phyloP scores from a whole-genome alignment of 2,888 invertebrate species.

The Argynnis bischoffii region DNA sequence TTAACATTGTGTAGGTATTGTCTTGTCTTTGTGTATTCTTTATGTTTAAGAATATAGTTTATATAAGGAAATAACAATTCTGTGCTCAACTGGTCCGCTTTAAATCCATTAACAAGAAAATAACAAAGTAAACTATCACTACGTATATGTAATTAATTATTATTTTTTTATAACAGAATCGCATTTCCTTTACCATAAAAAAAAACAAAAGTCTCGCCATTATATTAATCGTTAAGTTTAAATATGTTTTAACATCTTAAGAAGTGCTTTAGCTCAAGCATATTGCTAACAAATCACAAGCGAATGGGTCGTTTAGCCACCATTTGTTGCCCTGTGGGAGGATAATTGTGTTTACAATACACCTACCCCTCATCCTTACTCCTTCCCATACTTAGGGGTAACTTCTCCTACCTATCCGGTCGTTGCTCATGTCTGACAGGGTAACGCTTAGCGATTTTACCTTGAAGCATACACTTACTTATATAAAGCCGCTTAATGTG shows the following conservation, averaged over 20 bases:
- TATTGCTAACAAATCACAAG: slow-evolving; percentile 81
- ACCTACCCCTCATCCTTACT: slow-evolving; percentile 45
- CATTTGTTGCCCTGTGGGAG: slow-evolving; percentile 71
- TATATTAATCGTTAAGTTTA: slow-evolving; percentile 6
- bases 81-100: too few relatives aligned
- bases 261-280: slow-evolving; percentile 75
- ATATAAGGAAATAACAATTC: too few relatives aligned
- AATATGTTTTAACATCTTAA: slow-evolving; percentile 46
- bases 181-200: neutral
- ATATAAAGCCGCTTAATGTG: slow-evolving; percentile 31
- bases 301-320: slow-evolving; percentile 80
- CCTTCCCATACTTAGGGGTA: slow-evolving; percentile 32
- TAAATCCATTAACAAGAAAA: too few relatives aligned
- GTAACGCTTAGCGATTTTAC: slow-evolving; percentile 72
- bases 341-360: slow-evolving; percentile 78
- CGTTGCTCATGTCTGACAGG: slow-evolving; percentile 74
- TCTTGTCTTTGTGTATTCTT: too few relatives aligned
- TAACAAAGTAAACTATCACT: too few relatives aligned
- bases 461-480: slow-evolving; percentile 46
- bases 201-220: neutral
- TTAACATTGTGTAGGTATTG: too few relatives aligned
- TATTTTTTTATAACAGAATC: neutral
- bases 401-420: slow-evolving; percentile 58
- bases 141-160: too few relatives aligned
- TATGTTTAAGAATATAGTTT: too few relatives aligned